Conservation (phyloP, 2,888 invertebrate species). For the Meliscaeva auricollis region DNA sequence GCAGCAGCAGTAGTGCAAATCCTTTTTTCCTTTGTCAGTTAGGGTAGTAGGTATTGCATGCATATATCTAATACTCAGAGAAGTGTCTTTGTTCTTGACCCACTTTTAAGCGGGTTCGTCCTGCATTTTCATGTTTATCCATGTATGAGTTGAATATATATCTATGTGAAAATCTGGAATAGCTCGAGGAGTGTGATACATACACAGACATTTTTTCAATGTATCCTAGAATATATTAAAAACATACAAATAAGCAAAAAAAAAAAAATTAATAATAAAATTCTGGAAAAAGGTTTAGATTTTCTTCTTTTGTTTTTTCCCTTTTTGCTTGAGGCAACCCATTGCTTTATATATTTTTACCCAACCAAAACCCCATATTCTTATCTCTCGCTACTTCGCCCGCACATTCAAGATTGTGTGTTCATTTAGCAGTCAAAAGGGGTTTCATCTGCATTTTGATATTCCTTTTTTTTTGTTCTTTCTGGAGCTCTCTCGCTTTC, state of each 20-base stretch:
- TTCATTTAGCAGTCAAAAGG: slow-evolving; percentile 58
- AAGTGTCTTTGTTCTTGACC: slow-evolving; percentile 68
- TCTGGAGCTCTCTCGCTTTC: background rate
- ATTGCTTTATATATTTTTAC: background rate
- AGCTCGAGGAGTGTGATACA: slow-evolving; percentile 14
- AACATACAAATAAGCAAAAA: background rate
- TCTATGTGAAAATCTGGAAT: slow-evolving; percentile 45
- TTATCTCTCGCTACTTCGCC: background rate
- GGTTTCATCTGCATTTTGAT: slow-evolving; percentile 23
- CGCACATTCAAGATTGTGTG: slow-evolving; percentile 24
- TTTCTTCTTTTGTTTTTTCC: slow-evolving; percentile 11
- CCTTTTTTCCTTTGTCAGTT: slow-evolving; percentile 16
- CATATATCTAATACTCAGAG: slow-evolving; percentile 1
- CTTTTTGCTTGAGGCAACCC: slow-evolving; percentile 5
- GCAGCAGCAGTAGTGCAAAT: slow-evolving; percentile 23
- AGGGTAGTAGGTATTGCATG: background rate
- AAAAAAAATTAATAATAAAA: slow-evolving; percentile 6
- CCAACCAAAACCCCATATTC: background rate
- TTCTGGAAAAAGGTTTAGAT: slow-evolving; percentile 16
- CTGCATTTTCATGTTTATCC: background rate
- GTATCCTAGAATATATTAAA: slow-evolving; percentile 9
- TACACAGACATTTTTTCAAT: background rate
- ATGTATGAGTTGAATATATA: background rate
- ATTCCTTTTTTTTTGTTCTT: slow-evolving; percentile 21
- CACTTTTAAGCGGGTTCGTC: slow-evolving; percentile 41